Conservation (phyloP, 2,113 vertebrate genomes). For the Ochotona princeps region DNA sequence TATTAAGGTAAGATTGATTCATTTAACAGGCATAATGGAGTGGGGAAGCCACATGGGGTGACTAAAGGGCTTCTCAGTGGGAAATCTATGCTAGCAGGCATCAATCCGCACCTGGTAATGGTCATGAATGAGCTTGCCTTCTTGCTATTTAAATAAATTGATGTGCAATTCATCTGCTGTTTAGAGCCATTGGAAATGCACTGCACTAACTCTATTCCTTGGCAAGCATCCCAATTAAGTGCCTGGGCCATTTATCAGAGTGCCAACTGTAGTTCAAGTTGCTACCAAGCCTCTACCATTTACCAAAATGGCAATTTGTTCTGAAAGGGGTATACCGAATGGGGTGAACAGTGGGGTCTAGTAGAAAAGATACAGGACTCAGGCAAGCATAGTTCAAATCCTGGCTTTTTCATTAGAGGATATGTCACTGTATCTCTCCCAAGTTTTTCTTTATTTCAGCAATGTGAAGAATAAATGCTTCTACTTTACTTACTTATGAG, state of each 20-base stretch:
- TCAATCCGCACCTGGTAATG: conserved; percentile 77
- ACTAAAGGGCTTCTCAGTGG: conserved; percentile 74
- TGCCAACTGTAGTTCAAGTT: conserved; percentile 60
- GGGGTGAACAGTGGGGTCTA: not conserved
- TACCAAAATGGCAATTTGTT: conserved; percentile 67
- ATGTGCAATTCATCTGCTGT: conserved; percentile 80
- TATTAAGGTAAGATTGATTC: conserved; percentile 81
- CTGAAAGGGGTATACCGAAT: not conserved
- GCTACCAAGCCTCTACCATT: conserved; percentile 59
- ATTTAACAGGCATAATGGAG: conserved; percentile 81
- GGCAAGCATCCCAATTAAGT: conserved; percentile 78
- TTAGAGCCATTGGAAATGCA: conserved; percentile 75
- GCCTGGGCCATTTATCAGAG: conserved; percentile 65
- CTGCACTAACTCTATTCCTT: conserved; percentile 60
- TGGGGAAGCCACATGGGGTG: conserved; percentile 67
- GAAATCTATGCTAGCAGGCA: conserved; percentile 75
- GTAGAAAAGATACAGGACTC: not conserved
- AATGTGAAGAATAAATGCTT: conserved; percentile 16
- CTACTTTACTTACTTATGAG: not conserved
- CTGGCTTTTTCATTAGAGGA: not conserved
- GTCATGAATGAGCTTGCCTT: conserved; percentile 63
- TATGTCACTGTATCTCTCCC: not conserved
- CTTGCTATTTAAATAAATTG: conserved; percentile 81
- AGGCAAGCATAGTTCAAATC: not conserved
- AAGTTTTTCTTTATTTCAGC: not conserved